Conservation (phyloP, 1,140 invertebrate species). For the Frieseomelitta varia region DNA sequence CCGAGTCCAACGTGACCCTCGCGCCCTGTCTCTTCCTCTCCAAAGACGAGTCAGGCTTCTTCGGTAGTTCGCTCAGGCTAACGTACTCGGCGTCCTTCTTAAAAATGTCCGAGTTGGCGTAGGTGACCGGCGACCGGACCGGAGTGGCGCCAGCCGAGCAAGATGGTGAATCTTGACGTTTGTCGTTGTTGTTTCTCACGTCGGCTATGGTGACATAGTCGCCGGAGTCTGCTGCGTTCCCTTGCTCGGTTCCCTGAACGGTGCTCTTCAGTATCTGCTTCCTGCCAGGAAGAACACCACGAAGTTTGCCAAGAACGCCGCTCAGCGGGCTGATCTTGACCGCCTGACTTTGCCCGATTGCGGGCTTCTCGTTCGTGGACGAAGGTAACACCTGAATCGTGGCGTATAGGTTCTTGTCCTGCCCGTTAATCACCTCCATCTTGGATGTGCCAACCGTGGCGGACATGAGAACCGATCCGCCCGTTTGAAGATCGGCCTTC, state of each 20-base stretch:
- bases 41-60: constrained; percentile 80
- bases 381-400: constrained; percentile 78
- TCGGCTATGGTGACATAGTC: constrained; percentile 93
- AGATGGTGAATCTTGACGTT: constrained; percentile 74
- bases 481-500: constrained; percentile 47
- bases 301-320: constrained; percentile 79
- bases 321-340: constrained; percentile 74
- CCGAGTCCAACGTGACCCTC: constrained; percentile 92
- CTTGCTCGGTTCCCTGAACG: constrained; percentile 68
- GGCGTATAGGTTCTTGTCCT: constrained; percentile 83
- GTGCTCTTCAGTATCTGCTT: constrained; percentile 80
- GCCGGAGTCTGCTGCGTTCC: constrained; percentile 85
- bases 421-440: constrained; percentile 82
- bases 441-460: constrained; percentile 80
- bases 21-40: constrained; percentile 87
- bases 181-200: constrained; percentile 89
- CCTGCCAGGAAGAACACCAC: constrained; percentile 77
- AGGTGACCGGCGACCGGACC: constrained; percentile 63
- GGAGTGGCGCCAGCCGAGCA: constrained; percentile 18
- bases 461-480: constrained; percentile 75
- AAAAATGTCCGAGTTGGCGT: constrained; percentile 78
- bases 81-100: constrained; percentile 88
- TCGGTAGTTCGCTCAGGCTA: constrained; percentile 89
- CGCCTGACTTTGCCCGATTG: constrained; percentile 14
- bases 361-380: constrained; percentile 15